Conservation (phyloP, 2,888 invertebrate genomes). For the Dasysyrphus tricinctus region DNA sequence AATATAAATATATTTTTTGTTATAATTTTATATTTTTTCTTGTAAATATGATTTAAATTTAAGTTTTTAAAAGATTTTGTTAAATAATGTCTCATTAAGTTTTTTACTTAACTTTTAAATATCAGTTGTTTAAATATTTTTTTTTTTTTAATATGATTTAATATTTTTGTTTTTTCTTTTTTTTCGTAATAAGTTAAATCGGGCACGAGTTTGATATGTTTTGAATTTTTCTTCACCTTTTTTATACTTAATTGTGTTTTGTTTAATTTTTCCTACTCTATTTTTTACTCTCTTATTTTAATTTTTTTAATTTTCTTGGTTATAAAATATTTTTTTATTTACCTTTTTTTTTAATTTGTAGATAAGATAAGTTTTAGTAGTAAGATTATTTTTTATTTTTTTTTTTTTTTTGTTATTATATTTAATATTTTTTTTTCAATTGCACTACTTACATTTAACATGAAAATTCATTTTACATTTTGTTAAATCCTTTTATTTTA, state of each 20-base stretch:
- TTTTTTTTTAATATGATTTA: slow-evolving; percentile 59
- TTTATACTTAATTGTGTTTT: slow-evolving; percentile 56
- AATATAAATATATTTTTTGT: slow-evolving; percentile 64
- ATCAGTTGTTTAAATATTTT: slow-evolving; percentile 75
- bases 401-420: slow-evolving; percentile 36
- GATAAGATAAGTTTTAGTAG: slow-evolving; percentile 52
- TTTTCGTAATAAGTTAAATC: slow-evolving; percentile 77
- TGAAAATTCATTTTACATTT: slow-evolving; percentile 77
- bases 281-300: slow-evolving; percentile 47
- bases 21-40: slow-evolving; percentile 56
- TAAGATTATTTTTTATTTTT: slow-evolving; percentile 63
- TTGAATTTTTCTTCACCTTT: slow-evolving; percentile 78
- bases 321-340: slow-evolving; percentile 62
- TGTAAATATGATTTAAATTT: slow-evolving; percentile 73
- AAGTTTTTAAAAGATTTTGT: slow-evolving; percentile 76
- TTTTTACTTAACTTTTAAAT: slow-evolving; percentile 75
- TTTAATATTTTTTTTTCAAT: slow-evolving; percentile 72
- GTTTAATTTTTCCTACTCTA: slow-evolving; percentile 50
- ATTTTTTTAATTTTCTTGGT: slow-evolving; percentile 48
- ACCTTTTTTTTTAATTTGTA: slow-evolving; percentile 42
- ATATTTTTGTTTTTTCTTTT: slow-evolving; percentile 46
- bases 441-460: slow-evolving; percentile 78
- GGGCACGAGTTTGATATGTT: slow-evolving; percentile 84
- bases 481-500: slow-evolving; percentile 24
- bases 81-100: slow-evolving; percentile 62